A percentile compares a stretch with the other conserved stretches of the same genome.
Conservation (phyloP, 2,797 vertebrate species). For the Myripristis murdjan region DNA sequence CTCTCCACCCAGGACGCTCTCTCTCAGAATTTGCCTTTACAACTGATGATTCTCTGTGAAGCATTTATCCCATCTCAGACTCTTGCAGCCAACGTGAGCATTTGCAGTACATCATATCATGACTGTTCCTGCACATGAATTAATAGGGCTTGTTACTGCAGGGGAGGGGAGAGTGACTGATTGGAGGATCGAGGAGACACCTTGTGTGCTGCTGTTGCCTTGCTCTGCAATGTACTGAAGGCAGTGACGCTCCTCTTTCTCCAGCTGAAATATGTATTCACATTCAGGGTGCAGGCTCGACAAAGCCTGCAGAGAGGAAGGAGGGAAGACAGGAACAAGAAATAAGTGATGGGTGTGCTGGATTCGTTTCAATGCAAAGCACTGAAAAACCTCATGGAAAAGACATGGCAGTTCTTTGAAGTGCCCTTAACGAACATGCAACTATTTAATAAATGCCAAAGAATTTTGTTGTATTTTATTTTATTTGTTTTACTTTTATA, state of each 20-base stretch:
- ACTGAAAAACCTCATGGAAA: no score
- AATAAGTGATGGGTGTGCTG: background rate
- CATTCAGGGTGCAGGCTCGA: constrained; percentile 86
- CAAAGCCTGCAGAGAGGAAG: constrained; percentile 64
- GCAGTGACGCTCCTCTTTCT: constrained; percentile 80
- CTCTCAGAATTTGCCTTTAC: constrained; percentile 12
- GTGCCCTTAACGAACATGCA: no score
- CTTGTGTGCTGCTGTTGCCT: constrained; percentile 70
- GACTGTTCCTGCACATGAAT: constrained; percentile 14
- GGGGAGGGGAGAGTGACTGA: background rate
- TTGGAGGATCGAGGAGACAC: constrained; percentile 48
- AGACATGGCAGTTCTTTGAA: no score
- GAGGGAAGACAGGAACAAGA: background rate
- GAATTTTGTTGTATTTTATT: no score
- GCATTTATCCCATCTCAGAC: constrained; percentile 27
- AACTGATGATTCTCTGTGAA: constrained; percentile 31
- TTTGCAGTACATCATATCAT: constrained; percentile 22
- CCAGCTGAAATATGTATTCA: constrained; percentile 86
- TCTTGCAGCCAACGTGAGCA: constrained; percentile 18
- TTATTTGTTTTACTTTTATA: no score
- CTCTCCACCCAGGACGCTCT: constrained; percentile 14
- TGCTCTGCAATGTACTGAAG: constrained; percentile 75
- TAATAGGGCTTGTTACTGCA: constrained; percentile 16
- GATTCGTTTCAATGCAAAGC: no score
- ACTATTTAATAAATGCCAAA: no score